Base-by-base conservation (phyloP, 2,888 invertebrate genomes). In the Andrena praecox region DNA sequence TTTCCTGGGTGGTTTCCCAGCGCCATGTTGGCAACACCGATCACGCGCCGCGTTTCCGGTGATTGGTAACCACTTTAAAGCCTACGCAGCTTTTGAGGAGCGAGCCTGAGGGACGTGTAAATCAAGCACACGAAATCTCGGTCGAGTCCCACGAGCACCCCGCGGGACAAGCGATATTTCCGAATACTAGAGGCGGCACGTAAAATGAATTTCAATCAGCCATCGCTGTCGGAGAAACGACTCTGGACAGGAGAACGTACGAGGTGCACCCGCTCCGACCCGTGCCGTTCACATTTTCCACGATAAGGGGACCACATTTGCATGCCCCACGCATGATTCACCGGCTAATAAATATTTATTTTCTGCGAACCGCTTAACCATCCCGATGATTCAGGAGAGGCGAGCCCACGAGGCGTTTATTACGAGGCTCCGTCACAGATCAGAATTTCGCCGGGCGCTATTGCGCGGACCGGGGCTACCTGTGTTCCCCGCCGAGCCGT, bases 41-140 rank as follows among this genome's bases (percentile, higher is more conserved):
- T 91, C 91, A 91, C 91, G 91, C 89, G 67, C 70, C 52, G 52
- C 60, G 84, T 86, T 89, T 91, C 91, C 91, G 91, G 89, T 71
- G 87, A 89, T 89, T 84, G 85, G 69, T 60, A 73, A 70, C 71
- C 78, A 59, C 78, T 75, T 70, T 75, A 50, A 72, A 64, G 69
- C 76, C 62, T 66, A 56, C 56, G 73, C 35, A 60, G 74, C 79
- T 81, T 84, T 80, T 73, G 24, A 73, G 77, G 75, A 77, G 31
- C 56, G 56, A 20, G 74, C 4, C 48, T 52, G 54, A 31, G 52
- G 52, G 63, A 66, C 79, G 52, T 64, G 42, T 68, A 60, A 82
- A 82, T 82, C 71, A 63, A 24, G 35, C 48, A 31, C 33, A 68
- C 63, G 72, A 31, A 68, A 77, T 73, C 74, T 76, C 80, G 83